A percentile compares a stretch with the other conserved stretches of the same genome.
These are phyloP conservation scores for Acleris literana DNA, from an alignment of 2,888 invertebrate genomes.

Conservation along the genomic window DNA sequence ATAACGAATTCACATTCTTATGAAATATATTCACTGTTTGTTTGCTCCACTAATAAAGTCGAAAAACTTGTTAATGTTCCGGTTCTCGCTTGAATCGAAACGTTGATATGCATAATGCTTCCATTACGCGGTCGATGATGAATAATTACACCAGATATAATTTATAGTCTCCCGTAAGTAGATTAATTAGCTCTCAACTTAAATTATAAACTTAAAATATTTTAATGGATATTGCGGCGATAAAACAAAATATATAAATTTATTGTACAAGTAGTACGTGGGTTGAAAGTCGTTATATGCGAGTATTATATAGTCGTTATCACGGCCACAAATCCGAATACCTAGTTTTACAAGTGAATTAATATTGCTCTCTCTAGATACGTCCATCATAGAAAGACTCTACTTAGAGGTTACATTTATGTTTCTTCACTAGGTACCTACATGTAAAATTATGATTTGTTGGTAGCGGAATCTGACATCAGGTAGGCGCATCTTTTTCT, in stretches of 20 bases:
- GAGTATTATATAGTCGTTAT: slow-evolving; percentile 31
- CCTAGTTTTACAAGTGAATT: slow-evolving; percentile 23
- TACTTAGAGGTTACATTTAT: too few relatives aligned
- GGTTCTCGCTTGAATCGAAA: slow-evolving; percentile 73
- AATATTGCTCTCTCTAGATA: slow-evolving; percentile 24
- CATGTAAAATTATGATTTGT: background rate
- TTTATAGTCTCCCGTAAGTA: slow-evolving; percentile 70
- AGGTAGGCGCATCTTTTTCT: slow-evolving; percentile 5
- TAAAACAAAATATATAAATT: slow-evolving; percentile 41
- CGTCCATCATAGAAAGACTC: too few relatives aligned
- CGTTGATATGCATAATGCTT: slow-evolving; percentile 70
- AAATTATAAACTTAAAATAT: slow-evolving; percentile 59
- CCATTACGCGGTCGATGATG: slow-evolving; percentile 74
- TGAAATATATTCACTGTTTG: slow-evolving; percentile 69
- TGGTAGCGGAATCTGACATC: too few relatives aligned
- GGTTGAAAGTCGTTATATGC: slow-evolving; percentile 34
- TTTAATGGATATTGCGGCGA: slow-evolving; percentile 54
- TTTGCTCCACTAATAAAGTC: slow-evolving; percentile 65
- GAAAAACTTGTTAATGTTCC: slow-evolving; percentile 66
- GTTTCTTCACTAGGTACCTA: background rate
- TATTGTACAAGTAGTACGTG: slow-evolving; percentile 14
- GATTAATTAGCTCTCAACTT: slow-evolving; percentile 65
- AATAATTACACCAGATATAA: slow-evolving; percentile 67
- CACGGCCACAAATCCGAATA: slow-evolving; percentile 27
- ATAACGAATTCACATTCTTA: slow-evolving; percentile 73